Evolutionary conservation across 2,888 invertebrate species (phyloP), one percentile per base, ranked within the genome.

Genomic region (Masnerella sp.): DNA sequence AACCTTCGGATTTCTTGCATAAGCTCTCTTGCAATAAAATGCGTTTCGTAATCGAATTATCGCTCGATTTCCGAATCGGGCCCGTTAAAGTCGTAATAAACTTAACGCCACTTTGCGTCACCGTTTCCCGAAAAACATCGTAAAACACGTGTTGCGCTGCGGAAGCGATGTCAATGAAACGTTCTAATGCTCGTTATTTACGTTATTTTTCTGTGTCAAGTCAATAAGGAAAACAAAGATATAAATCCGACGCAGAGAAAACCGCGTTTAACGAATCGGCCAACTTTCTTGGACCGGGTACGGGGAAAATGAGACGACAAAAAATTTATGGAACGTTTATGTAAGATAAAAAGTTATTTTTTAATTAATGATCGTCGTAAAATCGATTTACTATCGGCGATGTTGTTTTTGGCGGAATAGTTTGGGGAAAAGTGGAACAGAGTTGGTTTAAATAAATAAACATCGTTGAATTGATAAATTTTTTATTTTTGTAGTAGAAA

Each of bases 171-270:
- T 51, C 32, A 42, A 51, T 61, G n/a, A 61, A 45, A 40, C 32
- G 49, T 49, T 32, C 49, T 20, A 51, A 62, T 62, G 43, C 28
- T 36, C 9, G 52, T 64, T 64, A 64, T 64, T 52, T 64, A 64
- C 51, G 62, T 52, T 28, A 22, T 14, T 34, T 64, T 64, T 64
- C 34, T 18, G n/a, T 28, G 52, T 30, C 52, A 32, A 64, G 36
- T 49, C 20, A 52, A 52, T 34, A 62, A 49, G 32, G 40, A 49
- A 61, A 49, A 51, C 62, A 52, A 43, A 34, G 43, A 64, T 52
- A 64, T 64, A 52, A 64, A 64, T 64, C 52, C 43, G 28, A 43
- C 28, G 17, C 2, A 52, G 40, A 52, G 38, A 64, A 43, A 64
- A 51, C 32, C 40, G 22, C 30, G 7, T 22, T 18, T 17, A 20